Evolutionary conservation across 2,113 vertebrate species (phyloP).

Genomic region (Rhadina sibilatrix): DNA sequence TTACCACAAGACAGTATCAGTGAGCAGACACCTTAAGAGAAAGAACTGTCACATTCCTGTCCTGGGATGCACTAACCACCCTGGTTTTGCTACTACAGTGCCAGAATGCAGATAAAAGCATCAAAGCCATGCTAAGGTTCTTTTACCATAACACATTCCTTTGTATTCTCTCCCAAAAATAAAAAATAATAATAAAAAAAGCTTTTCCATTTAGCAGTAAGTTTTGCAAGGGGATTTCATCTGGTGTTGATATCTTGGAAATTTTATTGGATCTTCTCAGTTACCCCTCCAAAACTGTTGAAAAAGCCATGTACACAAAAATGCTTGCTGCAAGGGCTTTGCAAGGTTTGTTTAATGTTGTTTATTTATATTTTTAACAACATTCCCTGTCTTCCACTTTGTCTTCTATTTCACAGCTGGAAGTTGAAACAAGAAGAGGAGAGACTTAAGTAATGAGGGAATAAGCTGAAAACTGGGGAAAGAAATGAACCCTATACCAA

Average conservation of each 20-base stretch:
- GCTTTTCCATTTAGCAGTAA: neutral
- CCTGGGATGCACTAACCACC: neutral
- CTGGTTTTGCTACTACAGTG: neutral
- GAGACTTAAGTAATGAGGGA: neutral
- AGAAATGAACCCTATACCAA: neutral
- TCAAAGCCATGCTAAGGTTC: neutral
- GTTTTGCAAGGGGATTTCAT: conserved; percentile 32
- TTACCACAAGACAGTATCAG: neutral
- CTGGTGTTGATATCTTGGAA: conserved; percentile 19
- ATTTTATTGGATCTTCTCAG: neutral
- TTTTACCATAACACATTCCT: neutral
- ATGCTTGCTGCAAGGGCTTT: neutral
- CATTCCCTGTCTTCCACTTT: neutral
- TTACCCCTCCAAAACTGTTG: neutral
- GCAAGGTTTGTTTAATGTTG: neutral
- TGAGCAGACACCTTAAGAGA: neutral
- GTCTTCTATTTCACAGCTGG: neutral
- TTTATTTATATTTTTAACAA: conserved; percentile 1
- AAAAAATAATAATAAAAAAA: neutral
- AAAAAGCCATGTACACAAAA: neutral
- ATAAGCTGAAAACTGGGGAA: neutral
- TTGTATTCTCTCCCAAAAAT: neutral
- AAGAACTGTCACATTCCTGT: neutral
- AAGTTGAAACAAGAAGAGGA: neutral
- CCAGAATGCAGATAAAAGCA: neutral